phyloP scores from a whole-genome alignment of 1,140 invertebrate genomes.

The Pseudomyrmex sp. region DNA sequence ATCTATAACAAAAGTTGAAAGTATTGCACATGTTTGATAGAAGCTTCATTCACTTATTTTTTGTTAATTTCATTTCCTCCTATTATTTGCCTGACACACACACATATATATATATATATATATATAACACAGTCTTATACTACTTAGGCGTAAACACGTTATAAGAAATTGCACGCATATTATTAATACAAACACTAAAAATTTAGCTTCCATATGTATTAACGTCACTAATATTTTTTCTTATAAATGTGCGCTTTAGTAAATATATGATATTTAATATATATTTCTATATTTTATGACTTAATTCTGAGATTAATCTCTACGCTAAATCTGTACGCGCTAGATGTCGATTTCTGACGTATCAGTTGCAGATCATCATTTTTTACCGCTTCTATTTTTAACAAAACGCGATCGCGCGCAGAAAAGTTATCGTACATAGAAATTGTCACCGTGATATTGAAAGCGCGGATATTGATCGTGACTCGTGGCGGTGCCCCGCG shows the following conservation, averaged over 20 bases:
- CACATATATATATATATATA: no score
- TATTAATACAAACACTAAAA: not conserved
- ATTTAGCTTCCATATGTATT: no score
- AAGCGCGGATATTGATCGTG: slow-evolving; percentile 37
- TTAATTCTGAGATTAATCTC: not conserved
- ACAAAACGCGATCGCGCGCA: not conserved
- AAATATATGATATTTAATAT: not conserved
- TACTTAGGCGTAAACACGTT: no score
- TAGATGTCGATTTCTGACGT: not conserved
- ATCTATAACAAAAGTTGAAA: not conserved
- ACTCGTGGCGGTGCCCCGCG: not conserved
- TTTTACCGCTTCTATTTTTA: slow-evolving; percentile 18
- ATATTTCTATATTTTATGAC: not conserved
- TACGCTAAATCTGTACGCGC: not conserved
- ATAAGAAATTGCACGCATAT: no score
- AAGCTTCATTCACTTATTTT: no score
- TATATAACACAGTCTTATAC: no score
- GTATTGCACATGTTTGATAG: no score
- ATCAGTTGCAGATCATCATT: slow-evolving; percentile 11
- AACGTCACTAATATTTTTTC: no score
- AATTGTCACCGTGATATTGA: slow-evolving; percentile 40
- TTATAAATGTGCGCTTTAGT: no score
- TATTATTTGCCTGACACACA: no score
- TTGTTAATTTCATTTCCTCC: no score
- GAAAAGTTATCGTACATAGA: slow-evolving; percentile 30